Evolutionary conservation across 2,113 vertebrate genomes (phyloP).

Genomic region (Dissostichus mawsoni): DNA sequence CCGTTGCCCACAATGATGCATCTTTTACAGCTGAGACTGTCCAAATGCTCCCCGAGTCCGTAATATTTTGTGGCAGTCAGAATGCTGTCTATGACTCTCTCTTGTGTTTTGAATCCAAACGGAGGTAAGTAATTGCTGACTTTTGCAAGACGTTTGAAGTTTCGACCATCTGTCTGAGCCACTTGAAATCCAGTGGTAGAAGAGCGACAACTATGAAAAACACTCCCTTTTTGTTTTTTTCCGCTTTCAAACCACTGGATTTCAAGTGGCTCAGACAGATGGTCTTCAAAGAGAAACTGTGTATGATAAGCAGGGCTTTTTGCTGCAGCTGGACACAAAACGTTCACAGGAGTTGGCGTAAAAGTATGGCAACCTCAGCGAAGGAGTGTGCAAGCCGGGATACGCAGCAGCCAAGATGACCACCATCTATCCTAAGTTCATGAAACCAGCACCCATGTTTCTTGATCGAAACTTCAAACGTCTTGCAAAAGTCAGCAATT

Average conservation of each 20-base stretch:
- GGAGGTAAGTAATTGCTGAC: slow-evolving; percentile 82
- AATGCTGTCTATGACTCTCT: slow-evolving; percentile 94
- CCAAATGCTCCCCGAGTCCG: slow-evolving; percentile 89
- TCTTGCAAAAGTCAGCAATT: slow-evolving; percentile 76
- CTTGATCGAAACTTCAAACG: slow-evolving; percentile 84
- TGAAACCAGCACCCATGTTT: slow-evolving; percentile 83
- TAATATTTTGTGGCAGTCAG: slow-evolving; percentile 92
- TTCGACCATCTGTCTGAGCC: slow-evolving; percentile 61
- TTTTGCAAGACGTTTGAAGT: slow-evolving; percentile 80
- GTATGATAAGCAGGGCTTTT: too few relatives aligned
- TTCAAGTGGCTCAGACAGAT: slow-evolving; percentile 98
- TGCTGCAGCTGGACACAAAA: too few relatives aligned
- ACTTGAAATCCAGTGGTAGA: slow-evolving; percentile 67
- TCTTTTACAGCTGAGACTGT: slow-evolving; percentile 93
- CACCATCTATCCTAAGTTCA: slow-evolving; percentile 92
- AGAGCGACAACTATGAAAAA: slow-evolving; percentile 91
- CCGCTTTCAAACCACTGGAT: slow-evolving; percentile 96
- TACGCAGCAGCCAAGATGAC: slow-evolving; percentile 95
- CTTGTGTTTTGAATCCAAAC: slow-evolving; percentile 88
- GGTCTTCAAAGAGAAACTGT: slow-evolving; percentile 95
- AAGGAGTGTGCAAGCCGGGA: slow-evolving; percentile 92
- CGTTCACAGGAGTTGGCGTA: slow-evolving; percentile 86
- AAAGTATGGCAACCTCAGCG: slow-evolving; percentile 94
- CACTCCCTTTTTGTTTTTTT: slow-evolving; percentile 95
- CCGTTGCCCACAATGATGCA: slow-evolving; percentile 97